These are phyloP conservation scores for Idaea biselata DNA, from an alignment of 2,888 invertebrate species.

Conservation along the genomic window DNA sequence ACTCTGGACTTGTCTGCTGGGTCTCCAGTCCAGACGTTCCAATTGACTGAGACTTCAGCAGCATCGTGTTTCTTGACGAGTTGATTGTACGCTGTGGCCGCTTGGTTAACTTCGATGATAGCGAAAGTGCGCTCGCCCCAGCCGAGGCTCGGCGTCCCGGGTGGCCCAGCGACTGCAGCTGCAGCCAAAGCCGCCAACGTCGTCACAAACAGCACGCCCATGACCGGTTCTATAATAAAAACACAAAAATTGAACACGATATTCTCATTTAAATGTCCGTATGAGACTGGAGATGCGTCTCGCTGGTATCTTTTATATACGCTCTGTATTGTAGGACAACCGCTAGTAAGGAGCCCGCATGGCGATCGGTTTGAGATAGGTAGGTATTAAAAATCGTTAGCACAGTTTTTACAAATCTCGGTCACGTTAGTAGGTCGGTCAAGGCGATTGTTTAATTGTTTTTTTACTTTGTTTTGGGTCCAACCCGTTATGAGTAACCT, in stretches of 20 bases:
- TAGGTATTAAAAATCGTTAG: slow-evolving; percentile 67
- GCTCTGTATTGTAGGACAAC: slow-evolving; percentile 71
- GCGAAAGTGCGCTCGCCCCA: slow-evolving; percentile 75
- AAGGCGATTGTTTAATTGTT: slow-evolving; percentile 64
- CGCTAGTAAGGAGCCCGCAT: slow-evolving; percentile 70
- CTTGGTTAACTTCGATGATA: slow-evolving; percentile 73
- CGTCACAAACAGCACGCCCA: slow-evolving; percentile 58
- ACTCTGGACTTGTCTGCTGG: slow-evolving; percentile 61
- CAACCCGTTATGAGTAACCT: slow-evolving; percentile 31
- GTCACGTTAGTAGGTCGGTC: slow-evolving; percentile 63
- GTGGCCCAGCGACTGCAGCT: slow-evolving; percentile 51
- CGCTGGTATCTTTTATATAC: slow-evolving; percentile 70
- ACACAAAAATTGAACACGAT: slow-evolving; percentile 50
- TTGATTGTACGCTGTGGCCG: slow-evolving; percentile 75
- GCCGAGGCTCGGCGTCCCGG: slow-evolving; percentile 68
- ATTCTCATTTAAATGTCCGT: slow-evolving; percentile 57
- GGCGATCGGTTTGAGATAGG: slow-evolving; percentile 57
- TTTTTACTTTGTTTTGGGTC: slow-evolving; percentile 31
- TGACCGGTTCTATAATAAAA: slow-evolving; percentile 68
- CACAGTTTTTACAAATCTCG: slow-evolving; percentile 66
- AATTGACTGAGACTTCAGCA: slow-evolving; percentile 70
- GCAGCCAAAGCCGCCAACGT: slow-evolving; percentile 40
- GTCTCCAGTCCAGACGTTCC: slow-evolving; percentile 76
- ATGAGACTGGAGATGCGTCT: slow-evolving; percentile 62
- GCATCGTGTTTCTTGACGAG: slow-evolving; percentile 63